Evolutionary conservation across 2,888 invertebrate genomes (phyloP).

Genomic region (Epistrophe grossulariae): DNA sequence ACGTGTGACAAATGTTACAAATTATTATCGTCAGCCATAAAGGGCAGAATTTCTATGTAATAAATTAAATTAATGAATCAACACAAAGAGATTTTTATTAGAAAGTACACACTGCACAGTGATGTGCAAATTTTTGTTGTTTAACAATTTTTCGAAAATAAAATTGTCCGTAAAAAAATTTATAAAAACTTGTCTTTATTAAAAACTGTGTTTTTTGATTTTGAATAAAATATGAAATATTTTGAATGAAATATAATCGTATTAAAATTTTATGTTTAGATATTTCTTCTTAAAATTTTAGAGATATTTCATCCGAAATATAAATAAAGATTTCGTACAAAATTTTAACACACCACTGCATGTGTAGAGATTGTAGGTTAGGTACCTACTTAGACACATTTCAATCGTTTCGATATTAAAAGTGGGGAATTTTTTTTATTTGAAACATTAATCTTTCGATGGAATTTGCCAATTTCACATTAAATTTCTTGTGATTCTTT

Average conservation of each 20-base stretch:
- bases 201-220: too few species aligned
- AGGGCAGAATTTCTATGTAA: conserved; percentile 18
- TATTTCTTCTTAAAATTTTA: too few species aligned
- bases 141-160: background rate
- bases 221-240: too few species aligned
- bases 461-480: conserved; percentile 10
- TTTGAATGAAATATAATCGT: too few species aligned
- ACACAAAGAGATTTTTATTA: conserved; percentile 7
- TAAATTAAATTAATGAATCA: conserved; percentile 58
- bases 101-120: background rate
- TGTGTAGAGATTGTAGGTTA: too few species aligned
- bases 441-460: conserved; percentile 19
- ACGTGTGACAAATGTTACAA: conserved; percentile 63
- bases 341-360: too few species aligned
- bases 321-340: too few species aligned
- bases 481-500: conserved; percentile 5
- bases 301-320: too few species aligned
- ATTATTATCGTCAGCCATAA: conserved; percentile 37
- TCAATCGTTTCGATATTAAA: background rate
- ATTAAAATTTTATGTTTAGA: too few species aligned
- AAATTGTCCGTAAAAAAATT: too few species aligned
- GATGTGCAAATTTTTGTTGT: background rate
- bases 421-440: background rate
- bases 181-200: too few species aligned
- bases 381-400: background rate